Evolutionary conservation across 2,113 vertebrate species (phyloP).

Genomic region (Noturus placidus): DNA sequence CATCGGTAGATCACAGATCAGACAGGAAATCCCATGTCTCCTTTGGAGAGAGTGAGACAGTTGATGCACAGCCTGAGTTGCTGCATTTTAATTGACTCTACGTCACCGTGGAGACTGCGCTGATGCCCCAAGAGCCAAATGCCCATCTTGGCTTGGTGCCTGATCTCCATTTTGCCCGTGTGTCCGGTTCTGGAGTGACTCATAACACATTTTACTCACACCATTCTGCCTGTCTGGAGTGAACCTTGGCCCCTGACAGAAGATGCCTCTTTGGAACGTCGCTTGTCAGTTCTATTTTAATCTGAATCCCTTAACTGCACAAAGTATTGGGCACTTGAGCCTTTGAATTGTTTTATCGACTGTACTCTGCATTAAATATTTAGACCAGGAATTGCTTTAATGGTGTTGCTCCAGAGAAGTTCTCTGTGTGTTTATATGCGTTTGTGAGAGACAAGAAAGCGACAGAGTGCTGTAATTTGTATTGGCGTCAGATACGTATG

Average conservation of each 20-base stretch:
- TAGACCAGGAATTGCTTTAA: constrained; percentile 35
- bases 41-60: constrained; percentile 53
- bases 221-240: constrained; percentile 18
- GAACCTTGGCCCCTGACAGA: constrained; percentile 27
- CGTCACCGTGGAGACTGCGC: constrained; percentile 34
- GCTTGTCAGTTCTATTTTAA: constrained; percentile 32
- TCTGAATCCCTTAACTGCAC: constrained; percentile 32
- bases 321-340: constrained; percentile 28
- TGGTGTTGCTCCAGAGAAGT: neutral
- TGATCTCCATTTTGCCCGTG: constrained; percentile 19
- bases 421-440: constrained; percentile 1
- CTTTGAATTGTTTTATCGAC: constrained; percentile 38
- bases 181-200: neutral
- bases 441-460: neutral
- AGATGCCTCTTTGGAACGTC: constrained; percentile 17
- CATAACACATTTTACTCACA: constrained; percentile 25
- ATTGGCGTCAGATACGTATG: neutral
- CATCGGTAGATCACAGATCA: constrained; percentile 62
- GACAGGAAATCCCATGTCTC: constrained; percentile 55
- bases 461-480: neutral
- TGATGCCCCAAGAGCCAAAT: constrained; percentile 17
- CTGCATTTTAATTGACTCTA: constrained; percentile 49
- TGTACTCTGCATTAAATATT: constrained; percentile 37
- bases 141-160: constrained; percentile 5
- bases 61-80: constrained; percentile 53